Evolutionary conservation across 30 jellyfish, hydroid and myxozoan species (phyloP).

Genomic region (Aurelia sp.): DNA sequence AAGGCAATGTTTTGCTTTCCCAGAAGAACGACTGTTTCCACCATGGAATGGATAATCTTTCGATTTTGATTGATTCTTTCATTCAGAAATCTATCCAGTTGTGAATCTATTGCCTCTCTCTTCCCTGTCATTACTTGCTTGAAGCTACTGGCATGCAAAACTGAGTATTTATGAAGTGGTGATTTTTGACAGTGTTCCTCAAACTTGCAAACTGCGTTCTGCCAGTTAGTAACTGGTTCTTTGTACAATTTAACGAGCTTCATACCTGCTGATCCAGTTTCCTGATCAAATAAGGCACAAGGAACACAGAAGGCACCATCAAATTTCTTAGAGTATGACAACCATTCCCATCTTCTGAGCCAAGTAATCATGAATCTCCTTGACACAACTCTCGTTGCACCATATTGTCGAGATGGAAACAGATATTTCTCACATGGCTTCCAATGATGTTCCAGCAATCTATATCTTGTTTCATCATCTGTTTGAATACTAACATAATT

Average conservation of each 20-base stretch:
- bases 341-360: conserved; percentile 26
- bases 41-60: conserved; percentile 19
- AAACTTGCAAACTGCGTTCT: conserved; percentile 2
- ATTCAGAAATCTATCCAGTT: background rate
- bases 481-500: too few species aligned
- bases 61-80: conserved; percentile 18
- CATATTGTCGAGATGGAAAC: too few species aligned
- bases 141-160: background rate
- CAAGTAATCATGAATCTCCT: conserved; percentile 19
- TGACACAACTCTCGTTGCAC: background rate
- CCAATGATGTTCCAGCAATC: too few species aligned
- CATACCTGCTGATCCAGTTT: background rate
- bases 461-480: too few species aligned
- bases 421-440: too few species aligned
- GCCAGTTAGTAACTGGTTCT: conserved; percentile 34
- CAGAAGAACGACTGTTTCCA: conserved; percentile 22
- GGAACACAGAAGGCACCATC: conserved; percentile 68
- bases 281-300: conserved; percentile 48
- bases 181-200: conserved; percentile 6
- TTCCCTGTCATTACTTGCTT: conserved; percentile 13
- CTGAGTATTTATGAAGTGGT: background rate
- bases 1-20: conserved; percentile 19
- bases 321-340: conserved; percentile 19
- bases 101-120: conserved; percentile 17
- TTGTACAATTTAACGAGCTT: conserved; percentile 8